These are phyloP conservation scores for Cheumatopsyche charites DNA, from an alignment of 1,140 invertebrate species.

Conservation along the genomic window DNA sequence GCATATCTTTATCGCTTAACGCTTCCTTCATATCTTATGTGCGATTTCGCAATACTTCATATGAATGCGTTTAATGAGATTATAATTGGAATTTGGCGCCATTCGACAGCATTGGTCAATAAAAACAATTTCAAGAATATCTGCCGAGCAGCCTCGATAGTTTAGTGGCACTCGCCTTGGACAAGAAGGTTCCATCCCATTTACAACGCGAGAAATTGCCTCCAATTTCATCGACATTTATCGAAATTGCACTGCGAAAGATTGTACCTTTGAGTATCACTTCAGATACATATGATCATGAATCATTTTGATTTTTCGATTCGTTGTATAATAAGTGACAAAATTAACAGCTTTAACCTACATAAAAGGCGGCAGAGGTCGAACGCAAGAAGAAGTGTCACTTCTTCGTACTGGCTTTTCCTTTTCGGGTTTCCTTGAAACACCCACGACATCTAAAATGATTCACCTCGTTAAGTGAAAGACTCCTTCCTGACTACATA, in stretches of 20 bases:
- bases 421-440: constrained; percentile 39
- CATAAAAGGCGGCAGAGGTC: constrained; percentile 32
- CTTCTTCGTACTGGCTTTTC: constrained; percentile 34
- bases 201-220: constrained; percentile 34
- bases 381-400: constrained; percentile 28
- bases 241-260: no score
- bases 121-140: constrained; percentile 15
- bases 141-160: constrained; percentile 34
- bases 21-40: no score
- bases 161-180: constrained; percentile 45
- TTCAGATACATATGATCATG: no score
- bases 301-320: not conserved
- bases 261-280: no score
- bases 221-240: not conserved
- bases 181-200: constrained; percentile 36
- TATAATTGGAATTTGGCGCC: not conserved
- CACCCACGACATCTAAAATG: constrained; percentile 26
- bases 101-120: not conserved
- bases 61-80: no score
- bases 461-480: not conserved
- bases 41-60: no score
- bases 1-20: no score
- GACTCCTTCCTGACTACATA: not conserved
- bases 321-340: constrained; percentile 3
- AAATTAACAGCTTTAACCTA: constrained; percentile 33